Evolutionary conservation across 2,888 invertebrate genomes (phyloP).

Genomic region (Tetropium fuscum): DNA sequence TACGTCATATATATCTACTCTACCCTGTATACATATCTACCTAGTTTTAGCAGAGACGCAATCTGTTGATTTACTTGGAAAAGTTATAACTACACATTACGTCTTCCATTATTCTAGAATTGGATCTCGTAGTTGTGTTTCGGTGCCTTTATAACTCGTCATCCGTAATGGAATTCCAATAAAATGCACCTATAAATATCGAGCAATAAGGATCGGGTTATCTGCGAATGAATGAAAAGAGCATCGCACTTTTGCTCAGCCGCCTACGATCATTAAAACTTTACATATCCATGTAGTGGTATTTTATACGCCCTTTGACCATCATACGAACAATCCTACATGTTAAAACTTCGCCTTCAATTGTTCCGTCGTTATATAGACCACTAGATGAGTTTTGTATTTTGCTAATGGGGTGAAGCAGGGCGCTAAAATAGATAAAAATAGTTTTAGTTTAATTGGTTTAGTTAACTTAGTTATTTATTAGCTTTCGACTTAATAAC

Average conservation of each 20-base stretch:
- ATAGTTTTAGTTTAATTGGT: background rate
- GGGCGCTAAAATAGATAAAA: background rate
- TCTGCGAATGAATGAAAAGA: constrained; percentile 30
- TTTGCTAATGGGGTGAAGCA: constrained; percentile 20
- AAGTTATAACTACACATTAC: too few species aligned
- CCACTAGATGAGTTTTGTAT: constrained; percentile 25
- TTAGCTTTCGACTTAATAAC: too few species aligned
- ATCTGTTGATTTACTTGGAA: too few species aligned
- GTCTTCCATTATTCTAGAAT: constrained; percentile 32
- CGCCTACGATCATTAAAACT: constrained; percentile 27
- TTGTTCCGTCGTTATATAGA: constrained; percentile 30
- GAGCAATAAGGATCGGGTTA: constrained; percentile 31
- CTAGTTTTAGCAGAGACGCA: too few species aligned
- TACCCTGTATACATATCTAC: too few species aligned
- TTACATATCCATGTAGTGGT: constrained; percentile 40
- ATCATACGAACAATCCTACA: constrained; percentile 38
- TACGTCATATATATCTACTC: too few species aligned
- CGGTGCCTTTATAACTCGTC: constrained; percentile 36
- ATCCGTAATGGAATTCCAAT: constrained; percentile 22
- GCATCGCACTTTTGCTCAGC: constrained; percentile 25
- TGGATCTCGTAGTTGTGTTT: constrained; percentile 43
- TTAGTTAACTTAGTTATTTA: too few species aligned
- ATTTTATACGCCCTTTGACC: constrained; percentile 49
- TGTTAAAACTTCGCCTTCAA: constrained; percentile 32
- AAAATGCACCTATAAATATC: constrained; percentile 15